These are phyloP conservation scores for Gila robusta DNA, from an alignment of 2,797 vertebrate genomes.

Conservation along the genomic window DNA sequence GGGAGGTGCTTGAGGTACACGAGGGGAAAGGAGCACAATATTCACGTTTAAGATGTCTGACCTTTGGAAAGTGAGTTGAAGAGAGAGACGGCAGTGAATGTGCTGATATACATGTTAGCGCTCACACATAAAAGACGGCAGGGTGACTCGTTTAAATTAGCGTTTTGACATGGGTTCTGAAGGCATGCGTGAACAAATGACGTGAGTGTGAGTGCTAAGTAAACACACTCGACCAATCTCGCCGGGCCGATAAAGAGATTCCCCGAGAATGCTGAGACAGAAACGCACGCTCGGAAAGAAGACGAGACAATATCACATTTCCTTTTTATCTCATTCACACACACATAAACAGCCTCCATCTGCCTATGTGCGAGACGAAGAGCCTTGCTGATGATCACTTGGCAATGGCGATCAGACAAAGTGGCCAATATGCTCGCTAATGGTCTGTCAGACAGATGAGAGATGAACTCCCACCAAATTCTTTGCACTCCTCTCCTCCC, in stretches of 20 bases:
- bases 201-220: neutral
- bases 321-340: slow-evolving; percentile 39
- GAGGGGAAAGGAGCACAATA: slow-evolving; percentile 10
- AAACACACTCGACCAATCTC: slow-evolving; percentile 18
- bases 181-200: slow-evolving; percentile 10
- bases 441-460: slow-evolving; percentile 77
- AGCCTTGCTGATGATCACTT: slow-evolving; percentile 78
- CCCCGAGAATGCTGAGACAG: slow-evolving; percentile 7
- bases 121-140: neutral
- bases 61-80: slow-evolving; percentile 33
- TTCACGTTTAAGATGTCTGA: slow-evolving; percentile 30
- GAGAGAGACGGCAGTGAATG: slow-evolving; percentile 35
- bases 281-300: neutral
- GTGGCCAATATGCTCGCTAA: slow-evolving; percentile 81
- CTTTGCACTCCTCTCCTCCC: slow-evolving; percentile 23
- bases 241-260: slow-evolving; percentile 23
- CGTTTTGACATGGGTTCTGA: neutral
- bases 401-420: slow-evolving; percentile 67
- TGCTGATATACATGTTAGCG: neutral
- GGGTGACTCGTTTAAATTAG: slow-evolving; percentile 21
- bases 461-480: slow-evolving; percentile 42
- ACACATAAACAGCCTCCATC: slow-evolving; percentile 67
- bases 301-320: slow-evolving; percentile 30
- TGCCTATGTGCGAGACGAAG: slow-evolving; percentile 70
- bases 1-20: neutral